phyloP scores from a whole-genome alignment of 2,797 vertebrate species.

The Emys orbicularis region DNA sequence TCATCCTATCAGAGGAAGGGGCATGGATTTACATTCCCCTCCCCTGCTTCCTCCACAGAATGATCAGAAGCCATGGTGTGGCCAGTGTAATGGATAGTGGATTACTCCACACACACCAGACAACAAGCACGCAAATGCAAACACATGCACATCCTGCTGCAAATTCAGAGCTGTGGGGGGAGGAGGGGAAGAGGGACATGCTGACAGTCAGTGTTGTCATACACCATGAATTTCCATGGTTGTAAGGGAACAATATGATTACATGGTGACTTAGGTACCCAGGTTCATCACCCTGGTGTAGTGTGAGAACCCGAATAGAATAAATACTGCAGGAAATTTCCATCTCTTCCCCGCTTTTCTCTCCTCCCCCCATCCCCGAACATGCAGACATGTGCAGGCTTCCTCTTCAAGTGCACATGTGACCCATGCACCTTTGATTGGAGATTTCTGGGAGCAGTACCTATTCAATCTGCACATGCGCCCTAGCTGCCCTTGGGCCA shows the following conservation, averaged over 20 bases:
- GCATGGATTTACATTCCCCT: not conserved
- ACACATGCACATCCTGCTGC: not conserved
- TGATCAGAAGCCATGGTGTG: not conserved
- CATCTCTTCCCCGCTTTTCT: not conserved
- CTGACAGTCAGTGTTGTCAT: not conserved
- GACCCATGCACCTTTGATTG: not conserved
- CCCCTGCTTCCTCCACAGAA: slow-evolving; percentile 14
- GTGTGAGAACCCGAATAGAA: not conserved
- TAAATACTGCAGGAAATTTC: not conserved
- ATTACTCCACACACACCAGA: not conserved
- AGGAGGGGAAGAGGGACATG: fast-evolving
- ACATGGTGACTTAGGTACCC: not conserved
- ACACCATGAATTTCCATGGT: fast-evolving
- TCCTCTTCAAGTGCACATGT: not conserved
- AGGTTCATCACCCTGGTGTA: not conserved
- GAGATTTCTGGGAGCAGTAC: not conserved
- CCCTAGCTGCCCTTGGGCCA: not conserved
- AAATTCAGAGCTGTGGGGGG: not conserved
- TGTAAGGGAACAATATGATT: not conserved
- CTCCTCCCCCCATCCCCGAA: too few relatives aligned
- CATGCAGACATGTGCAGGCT: too few relatives aligned
- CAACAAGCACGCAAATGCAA: not conserved
- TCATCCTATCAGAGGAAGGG: not conserved
- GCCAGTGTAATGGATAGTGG: not conserved
- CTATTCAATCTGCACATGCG: not conserved